These are phyloP conservation scores for Lepisosteus oculatus DNA, from an alignment of 2,113 vertebrate species.

Conservation along the genomic window DNA sequence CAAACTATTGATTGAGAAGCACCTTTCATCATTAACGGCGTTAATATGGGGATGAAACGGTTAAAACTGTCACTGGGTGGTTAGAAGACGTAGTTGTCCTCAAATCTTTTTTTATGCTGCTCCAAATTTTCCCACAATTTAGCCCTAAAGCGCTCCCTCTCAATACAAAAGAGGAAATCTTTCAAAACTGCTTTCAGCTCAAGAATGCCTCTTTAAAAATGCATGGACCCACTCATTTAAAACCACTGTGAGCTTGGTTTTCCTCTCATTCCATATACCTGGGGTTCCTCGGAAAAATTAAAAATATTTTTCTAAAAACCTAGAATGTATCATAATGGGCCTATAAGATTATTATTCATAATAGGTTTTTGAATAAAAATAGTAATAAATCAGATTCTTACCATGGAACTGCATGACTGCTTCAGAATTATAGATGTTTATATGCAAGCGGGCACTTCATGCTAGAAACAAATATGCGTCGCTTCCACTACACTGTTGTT, in stretches of 20 bases:
- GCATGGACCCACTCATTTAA: conserved; percentile 27
- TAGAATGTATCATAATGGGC: background rate
- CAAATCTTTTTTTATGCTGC: conserved; percentile 37
- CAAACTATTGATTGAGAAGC: background rate
- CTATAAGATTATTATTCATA: background rate
- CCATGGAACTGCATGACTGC: background rate
- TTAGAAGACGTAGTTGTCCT: conserved; percentile 32
- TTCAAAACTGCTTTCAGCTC: conserved; percentile 31
- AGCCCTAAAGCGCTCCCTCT: conserved; percentile 25
- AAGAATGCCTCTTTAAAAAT: conserved; percentile 39
- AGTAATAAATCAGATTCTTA: background rate
- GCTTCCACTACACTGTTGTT: conserved; percentile 7
- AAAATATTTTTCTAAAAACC: background rate
- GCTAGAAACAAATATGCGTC: background rate
- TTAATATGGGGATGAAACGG: conserved; percentile 35
- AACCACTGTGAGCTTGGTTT: conserved; percentile 25
- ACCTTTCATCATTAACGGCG: background rate
- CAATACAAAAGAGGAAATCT: conserved; percentile 29
- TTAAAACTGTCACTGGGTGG: conserved; percentile 36
- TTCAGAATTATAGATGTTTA: background rate
- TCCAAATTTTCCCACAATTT: conserved; percentile 34
- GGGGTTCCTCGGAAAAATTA: background rate
- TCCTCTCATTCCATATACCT: background rate
- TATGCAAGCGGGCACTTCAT: conserved; percentile 10
- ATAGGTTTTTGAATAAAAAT: background rate